phyloP scores from a whole-genome alignment of 2,888 invertebrate genomes.

The Frankliniella intonsa region DNA sequence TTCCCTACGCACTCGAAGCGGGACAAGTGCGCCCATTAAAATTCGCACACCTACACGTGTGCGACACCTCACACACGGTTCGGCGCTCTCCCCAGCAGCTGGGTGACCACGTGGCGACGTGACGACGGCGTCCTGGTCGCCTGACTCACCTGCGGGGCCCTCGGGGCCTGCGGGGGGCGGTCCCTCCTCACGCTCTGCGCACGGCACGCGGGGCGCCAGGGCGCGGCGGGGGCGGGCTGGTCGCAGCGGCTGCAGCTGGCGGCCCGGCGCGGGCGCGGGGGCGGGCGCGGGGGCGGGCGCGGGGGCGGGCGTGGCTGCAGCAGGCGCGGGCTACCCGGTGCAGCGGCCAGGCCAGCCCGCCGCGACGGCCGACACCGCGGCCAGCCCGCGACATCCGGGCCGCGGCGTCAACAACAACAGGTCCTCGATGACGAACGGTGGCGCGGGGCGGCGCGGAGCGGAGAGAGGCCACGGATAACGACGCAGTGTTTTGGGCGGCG shows the following conservation, averaged over 20 bases:
- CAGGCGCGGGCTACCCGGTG: background rate
- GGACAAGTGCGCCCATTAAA: too few relatives aligned
- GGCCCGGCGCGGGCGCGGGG: background rate
- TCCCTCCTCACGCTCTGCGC: background rate
- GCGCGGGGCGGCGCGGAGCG: background rate
- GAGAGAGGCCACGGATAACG: too few relatives aligned
- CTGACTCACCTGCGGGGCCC: background rate
- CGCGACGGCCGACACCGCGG: background rate
- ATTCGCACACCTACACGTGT: too few relatives aligned
- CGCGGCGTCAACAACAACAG: slow-evolving; percentile 1
- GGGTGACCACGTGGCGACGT: too few relatives aligned
- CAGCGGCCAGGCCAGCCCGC: background rate
- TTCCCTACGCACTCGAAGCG: too few relatives aligned
- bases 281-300: background rate
- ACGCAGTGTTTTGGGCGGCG: background rate
- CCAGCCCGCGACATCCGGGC: background rate
- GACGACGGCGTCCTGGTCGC: too few relatives aligned
- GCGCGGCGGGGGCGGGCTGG: background rate
- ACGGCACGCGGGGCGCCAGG: too few relatives aligned
- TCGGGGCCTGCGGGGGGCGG: background rate
- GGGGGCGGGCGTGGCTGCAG: background rate
- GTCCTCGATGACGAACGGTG: background rate
- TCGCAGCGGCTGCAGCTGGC: background rate
- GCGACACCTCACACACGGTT: too few relatives aligned
- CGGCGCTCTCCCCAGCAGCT: too few relatives aligned